These are phyloP conservation scores for Gila robusta DNA, from an alignment of 2,797 vertebrate species.

Conservation along the genomic window DNA sequence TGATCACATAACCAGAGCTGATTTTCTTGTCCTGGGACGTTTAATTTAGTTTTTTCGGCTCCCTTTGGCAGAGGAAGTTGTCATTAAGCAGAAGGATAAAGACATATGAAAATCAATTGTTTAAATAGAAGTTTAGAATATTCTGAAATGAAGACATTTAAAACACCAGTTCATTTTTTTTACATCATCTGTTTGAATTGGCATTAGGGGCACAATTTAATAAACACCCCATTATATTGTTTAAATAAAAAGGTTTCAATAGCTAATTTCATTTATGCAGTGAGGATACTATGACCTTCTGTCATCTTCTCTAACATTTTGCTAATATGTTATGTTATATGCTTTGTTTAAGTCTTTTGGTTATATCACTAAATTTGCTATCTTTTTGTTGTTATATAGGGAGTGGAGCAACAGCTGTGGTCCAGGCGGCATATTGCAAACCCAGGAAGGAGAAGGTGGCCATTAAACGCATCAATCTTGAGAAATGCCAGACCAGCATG, in stretches of 20 bases:
- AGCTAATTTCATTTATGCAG: background rate
- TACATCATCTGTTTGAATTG: background rate
- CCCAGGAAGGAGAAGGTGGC: conserved; percentile 98
- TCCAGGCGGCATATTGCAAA: conserved; percentile 92
- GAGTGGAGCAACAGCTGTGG: conserved; percentile 96
- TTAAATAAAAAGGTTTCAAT: background rate
- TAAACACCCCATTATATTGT: background rate
- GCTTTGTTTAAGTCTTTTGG: background rate
- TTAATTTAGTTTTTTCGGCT: background rate
- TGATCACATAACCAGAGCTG: background rate
- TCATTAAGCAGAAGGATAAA: background rate
- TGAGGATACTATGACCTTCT: background rate
- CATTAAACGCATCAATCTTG: conserved; percentile 97
- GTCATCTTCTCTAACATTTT: background rate
- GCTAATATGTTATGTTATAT: background rate
- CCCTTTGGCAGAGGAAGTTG: background rate
- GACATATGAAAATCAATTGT: background rate
- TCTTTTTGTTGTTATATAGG: conserved; percentile 75
- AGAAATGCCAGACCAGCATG: conserved; percentile 99
- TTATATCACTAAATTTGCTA: background rate
- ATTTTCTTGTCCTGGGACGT: background rate
- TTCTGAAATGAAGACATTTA: background rate
- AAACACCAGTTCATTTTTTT: background rate
- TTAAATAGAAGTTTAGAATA: background rate
- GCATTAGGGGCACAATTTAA: background rate